Evolutionary conservation across 30 jellyfish, hydroid and myxozoan genomes (phyloP), one percentile per base, ranked within the genome.

Genomic region (Aurelia sp.): DNA sequence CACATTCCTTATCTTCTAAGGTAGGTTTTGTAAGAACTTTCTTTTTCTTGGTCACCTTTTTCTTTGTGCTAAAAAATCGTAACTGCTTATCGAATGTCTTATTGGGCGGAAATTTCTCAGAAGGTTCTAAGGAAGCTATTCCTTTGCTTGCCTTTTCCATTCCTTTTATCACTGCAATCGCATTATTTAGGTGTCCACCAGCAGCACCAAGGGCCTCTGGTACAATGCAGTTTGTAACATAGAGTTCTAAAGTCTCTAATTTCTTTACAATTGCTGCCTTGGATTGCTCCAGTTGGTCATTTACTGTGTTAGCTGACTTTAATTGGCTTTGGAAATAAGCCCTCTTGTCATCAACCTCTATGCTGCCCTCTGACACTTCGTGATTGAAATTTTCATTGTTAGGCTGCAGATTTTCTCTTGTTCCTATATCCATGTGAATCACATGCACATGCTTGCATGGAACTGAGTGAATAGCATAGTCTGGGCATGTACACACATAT

Each of bases 51-150:
- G 75, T 31, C 20, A 74, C 20, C 53, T 76, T 76, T 31, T 52
- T 59, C 57, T 76, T 76, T 35, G 87, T 76, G 87, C 87, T 76
- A 76, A 4, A 76, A 58, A 76, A 76, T 76, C 55, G 58, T 51
- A 52, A 20, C 62, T 51, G 87, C 44, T 76, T 76, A 17, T 76
- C 75, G 31, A 76, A 76, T n/a, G 55, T 59, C 58, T 76, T 76
- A 0, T 58, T 58, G n/a, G 40, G 41, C 13, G 87, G 87, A 50
- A 76, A 55, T 55, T 13, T 35, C 69, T 59, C 87, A 47, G 47
- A 35, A n/a, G 20, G 60, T 35, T 55, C 63, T 10, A 76, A 35
- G 12, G 30, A 19, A 51, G 38, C 57, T 1, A n/a, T 35, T 18
- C 60, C 30, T n/a, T 30, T 5, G 19, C 24, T 17, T n/a, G 47